Base-by-base conservation (phyloP, 2,113 vertebrate genomes). In the Andinoacara biseriatus region DNA sequence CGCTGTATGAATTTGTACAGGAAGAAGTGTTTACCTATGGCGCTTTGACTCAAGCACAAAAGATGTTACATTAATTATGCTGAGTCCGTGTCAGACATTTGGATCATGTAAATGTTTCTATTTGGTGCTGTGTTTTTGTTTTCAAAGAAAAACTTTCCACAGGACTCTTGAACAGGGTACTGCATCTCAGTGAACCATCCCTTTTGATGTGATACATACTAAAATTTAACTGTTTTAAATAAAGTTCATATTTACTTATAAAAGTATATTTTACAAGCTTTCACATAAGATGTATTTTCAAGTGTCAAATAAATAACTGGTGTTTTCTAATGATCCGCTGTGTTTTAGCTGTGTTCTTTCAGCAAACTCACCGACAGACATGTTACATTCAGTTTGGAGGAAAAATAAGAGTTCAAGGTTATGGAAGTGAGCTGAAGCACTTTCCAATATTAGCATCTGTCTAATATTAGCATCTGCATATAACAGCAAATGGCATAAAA, bases 251-350 rank as follows among this genome's bases (percentile, higher is more conserved):
- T 90, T 89, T 87, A 93, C 91, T 84, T 91, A 89, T 82, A 43
- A 62, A 89, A 84, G 57, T 91, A 89, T 95, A 94, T 95, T 95
- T 95, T 94, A 92, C 90, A 91, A 89, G 85, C 90, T 86, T 89
- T 88, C 81, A 91, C 74, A 90, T 75, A 90, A 89, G 10, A 69
- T 93, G 87, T 95, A 94, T 95, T 95, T 96, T 95, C 92, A 93
- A 61, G 89, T 90, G 88, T 92, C 78, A 89, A 95, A 94, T 95
- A 95, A 95, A 93, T 84, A 86, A 93, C 75, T 81, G 24, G 83
- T 89, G 88, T 92, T 95, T 94, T 93, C 76, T 92, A 89, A 87
- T 62, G n/a, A 77, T 52, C 46, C 3, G 1, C 54, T 40, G 24
- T 67, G 13, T 58, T 86, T 85, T 24, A 18, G 5, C 77, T 49